Base-by-base conservation (phyloP, 2,113 vertebrate species). In the Heloderma charlesbogerti region DNA sequence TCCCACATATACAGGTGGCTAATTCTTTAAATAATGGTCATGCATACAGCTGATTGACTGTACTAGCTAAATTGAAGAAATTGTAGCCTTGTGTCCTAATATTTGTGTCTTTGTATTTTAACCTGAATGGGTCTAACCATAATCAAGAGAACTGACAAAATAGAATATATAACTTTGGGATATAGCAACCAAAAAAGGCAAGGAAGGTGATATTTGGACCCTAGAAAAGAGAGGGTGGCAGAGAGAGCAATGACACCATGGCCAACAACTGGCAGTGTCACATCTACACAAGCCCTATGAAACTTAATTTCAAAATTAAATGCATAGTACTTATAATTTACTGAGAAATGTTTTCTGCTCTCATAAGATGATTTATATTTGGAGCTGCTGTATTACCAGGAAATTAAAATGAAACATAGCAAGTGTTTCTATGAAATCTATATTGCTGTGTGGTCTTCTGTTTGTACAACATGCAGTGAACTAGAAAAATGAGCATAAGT, bases 361-460 rank as follows among this genome's bases (percentile, higher is more conserved):
- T 31, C n/a, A 3, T 18, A 29, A 37, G 37, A 20, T 60, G 72
- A 87, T 77, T 87, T 77, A 87, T 77, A 77, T 77, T 72, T 75
- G 40, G 54, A 60, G 51, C 51, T 75, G 69, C 71, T 48, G 75
- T 27, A 34, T 13, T 87, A 69, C 34, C 57, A 43, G 57, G 51
- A 77, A 87, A 77, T 87, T 77, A 75, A 87, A 63, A 87, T 31
- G 86, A 77, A 87, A 63, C 72, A 87, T 51, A 60, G 25, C 54
- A 18, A 77, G 72, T 60, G 22, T 77, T 43, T 77, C 60, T 87
- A 54, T 87, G 72, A 87, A 87, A 87, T 88, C 74, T 66, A 45
- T 88, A 66, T 78, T 88, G 54, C 34, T 63, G 40, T 45, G 29
- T 66, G 40, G 74, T 78, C 29, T 88, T 45, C 74, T n/a, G 74